Base-by-base conservation (phyloP, 2,888 invertebrate genomes). In the Cheilosia grossa region DNA sequence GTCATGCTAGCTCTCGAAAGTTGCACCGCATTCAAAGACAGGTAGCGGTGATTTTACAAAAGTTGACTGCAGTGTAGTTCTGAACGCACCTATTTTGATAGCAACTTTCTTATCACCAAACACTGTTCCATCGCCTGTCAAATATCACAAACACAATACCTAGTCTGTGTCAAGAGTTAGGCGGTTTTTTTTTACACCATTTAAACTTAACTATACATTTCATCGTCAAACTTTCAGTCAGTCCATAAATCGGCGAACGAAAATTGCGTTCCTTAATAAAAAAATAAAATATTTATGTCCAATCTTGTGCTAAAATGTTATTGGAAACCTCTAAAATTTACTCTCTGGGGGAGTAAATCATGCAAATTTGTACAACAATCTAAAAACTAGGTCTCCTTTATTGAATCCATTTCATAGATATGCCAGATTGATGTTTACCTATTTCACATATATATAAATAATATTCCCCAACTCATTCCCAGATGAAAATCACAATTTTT, bases 401-500 rank as follows among this genome's bases (percentile, higher is more conserved):
- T 67, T 44, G 66, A 47, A 80, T 47, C 59, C 66, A 47, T 61
- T 27, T 47, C 37, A 49, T 7, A 7, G 1, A 67, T 53, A 59
- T 51, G 67, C 27, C 40, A 33, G 61, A 67, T 61, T 67, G 66
- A 67, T 78, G 72, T 58, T 40, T 77, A 37, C 37, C 30, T 30
- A 30, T 27, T 82, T 42, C 70, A 64, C 59, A 70, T 67, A 6
- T 27, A 27, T 27, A 27, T 6, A 6, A 5, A 27, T 27, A 27
- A 27, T 27, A 72, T 72, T 77, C 67, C 54, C 40, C 66, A 54
- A 67, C 70, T 66, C 82, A 82, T 82, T 63, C n/a, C 66, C 51
- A 72, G 37, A 77, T 72, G 72, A 56, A 78, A 67, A 78, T 78
- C 78, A 66, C 53, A 56, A 56, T 56, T 78, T 82, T 73, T 82